Evolutionary conservation across 2,797 vertebrate genomes (phyloP), one percentile per base, ranked within the genome.

Genomic region (Chaetodon trifasciatus): DNA sequence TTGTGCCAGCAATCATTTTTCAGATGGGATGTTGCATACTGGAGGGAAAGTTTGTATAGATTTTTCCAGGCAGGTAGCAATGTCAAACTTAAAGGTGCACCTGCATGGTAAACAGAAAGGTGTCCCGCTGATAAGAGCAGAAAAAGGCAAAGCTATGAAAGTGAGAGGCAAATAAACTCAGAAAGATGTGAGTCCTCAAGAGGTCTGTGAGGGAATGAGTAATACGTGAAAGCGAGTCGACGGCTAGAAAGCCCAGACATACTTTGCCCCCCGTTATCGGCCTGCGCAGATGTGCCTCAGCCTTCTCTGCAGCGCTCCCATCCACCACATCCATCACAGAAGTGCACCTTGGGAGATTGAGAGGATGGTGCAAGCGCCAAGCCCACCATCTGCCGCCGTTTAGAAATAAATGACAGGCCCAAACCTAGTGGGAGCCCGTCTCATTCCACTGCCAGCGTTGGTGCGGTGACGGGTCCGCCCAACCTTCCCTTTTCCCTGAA

Each of bases 381-480:
- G 88, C 88, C 85, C 89, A 82, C 94, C 94, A 95, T 95, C 94
- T 95, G 94, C 92, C 89, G 88, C 86, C 94, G 93, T 94, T 95
- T 95, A 94, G 92, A 94, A 94, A 94, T 91, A 94, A 94, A 95
- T 94, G 93, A 95, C 93, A 91, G 88, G 81, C 91, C 86, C 85
- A 91, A 94, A 92, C 91, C 93, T 92, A 73, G 89, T 88, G 94
- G 93, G 94, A 93, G 90, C 88, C 87, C 78, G 86, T 92, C 93
- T 94, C 90, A 84, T 93, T 93, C 91, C 70, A 58, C 77, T 92
- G 93, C 94, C 94, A 93, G 88, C 87, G 49, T 68, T 39, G 79
- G 86, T 74, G 83, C 3, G 56, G 88, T 88, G 91, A 91, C 80
- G 87, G 88, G 88, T 89, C 89, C 69, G 85, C 90, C 90, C 90